phyloP scores from a whole-genome alignment of 2,797 vertebrate genomes.

The Sebastes matsubarae region DNA sequence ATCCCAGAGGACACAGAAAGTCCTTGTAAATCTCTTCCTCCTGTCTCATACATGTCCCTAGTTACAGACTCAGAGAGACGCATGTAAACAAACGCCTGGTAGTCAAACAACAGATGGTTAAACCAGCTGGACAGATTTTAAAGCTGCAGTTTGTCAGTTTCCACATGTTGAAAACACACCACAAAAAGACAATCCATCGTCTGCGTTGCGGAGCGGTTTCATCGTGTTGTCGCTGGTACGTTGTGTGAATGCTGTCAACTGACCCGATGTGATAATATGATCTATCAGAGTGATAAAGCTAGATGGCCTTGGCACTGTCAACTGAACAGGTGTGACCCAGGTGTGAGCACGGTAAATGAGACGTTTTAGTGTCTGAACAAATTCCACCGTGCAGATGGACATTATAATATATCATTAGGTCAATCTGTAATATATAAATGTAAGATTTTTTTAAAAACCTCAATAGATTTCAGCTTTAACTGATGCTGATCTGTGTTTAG shows the following conservation, averaged over 20 bases:
- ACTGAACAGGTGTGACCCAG: conserved; percentile 14
- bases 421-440: neutral
- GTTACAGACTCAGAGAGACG: conserved; percentile 35
- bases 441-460: neutral
- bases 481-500: neutral
- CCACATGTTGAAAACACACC: conserved; percentile 7
- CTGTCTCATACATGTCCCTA: conserved; percentile 40
- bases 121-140: conserved; percentile 30
- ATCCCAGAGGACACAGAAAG: conserved; percentile 39
- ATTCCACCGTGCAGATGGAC: neutral
- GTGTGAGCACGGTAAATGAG: neutral
- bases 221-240: no score
- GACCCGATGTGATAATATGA: neutral
- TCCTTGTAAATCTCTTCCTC: conserved; percentile 53
- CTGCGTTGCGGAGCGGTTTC: neutral
- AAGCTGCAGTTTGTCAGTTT: conserved; percentile 16
- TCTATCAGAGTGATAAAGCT: neutral
- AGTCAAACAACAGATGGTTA: conserved; percentile 41
- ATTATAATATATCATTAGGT: neutral
- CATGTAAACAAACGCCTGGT: conserved; percentile 38
- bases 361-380: neutral
- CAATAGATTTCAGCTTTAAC: neutral
- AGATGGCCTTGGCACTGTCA: neutral
- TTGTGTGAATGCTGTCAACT: neutral
- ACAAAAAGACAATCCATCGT: neutral